phyloP scores from a whole-genome alignment of 35 echinoderm and acorn worm species.

The Ophioderma brevispina region DNA sequence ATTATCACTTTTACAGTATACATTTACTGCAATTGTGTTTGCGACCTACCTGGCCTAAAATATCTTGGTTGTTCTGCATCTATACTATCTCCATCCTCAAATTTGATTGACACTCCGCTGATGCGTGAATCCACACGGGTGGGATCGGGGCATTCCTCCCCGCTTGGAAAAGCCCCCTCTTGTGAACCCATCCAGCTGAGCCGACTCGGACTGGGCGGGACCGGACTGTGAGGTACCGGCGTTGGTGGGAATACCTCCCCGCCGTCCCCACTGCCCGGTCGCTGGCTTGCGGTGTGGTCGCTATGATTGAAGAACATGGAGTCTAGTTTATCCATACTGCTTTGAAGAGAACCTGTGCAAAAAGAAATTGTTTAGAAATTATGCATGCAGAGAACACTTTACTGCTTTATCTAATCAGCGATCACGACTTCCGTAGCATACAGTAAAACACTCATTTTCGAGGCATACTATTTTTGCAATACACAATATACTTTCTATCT shows the following conservation, averaged over 20 bases:
- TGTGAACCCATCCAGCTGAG: conserved; percentile 1
- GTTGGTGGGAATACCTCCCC: neutral
- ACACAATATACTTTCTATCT: no score
- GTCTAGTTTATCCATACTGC: neutral
- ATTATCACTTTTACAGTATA: no score
- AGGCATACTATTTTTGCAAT: no score
- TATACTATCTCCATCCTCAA: neutral
- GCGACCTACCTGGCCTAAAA: neutral
- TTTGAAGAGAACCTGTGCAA: neutral
- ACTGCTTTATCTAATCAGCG: no score
- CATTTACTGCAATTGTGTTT: no score
- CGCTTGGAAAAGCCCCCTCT: neutral
- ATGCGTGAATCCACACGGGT: neutral
- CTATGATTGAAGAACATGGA: conserved; percentile 1
- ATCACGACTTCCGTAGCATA: no score
- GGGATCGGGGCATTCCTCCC: neutral
- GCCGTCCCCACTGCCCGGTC: neutral
- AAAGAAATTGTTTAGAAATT: no score
- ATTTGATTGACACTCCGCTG: neutral
- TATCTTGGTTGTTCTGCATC: neutral
- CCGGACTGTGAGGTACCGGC: neutral
- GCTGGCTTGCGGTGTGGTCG: neutral
- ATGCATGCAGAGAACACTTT: no score
- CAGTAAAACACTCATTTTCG: no score
- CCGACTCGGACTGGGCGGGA: neutral